Evolutionary conservation across 1,140 invertebrate species (phyloP).

Genomic region (Drosophila nigrodunni): DNA sequence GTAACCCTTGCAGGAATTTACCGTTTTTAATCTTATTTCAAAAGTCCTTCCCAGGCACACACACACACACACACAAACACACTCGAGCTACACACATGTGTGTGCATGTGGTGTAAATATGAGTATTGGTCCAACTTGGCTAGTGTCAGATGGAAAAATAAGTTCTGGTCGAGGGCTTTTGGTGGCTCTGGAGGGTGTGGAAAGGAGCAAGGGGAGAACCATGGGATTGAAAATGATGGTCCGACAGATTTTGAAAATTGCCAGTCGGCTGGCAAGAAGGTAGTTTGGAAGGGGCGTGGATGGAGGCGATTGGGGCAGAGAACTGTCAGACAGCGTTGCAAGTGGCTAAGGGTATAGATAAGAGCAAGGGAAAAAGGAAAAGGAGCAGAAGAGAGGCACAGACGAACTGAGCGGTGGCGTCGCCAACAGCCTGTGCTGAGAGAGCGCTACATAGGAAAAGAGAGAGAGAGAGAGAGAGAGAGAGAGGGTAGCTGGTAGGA

Average conservation of each 20-base stretch:
- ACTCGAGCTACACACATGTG: slow-evolving; percentile 39
- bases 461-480: slow-evolving; percentile 4
- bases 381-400: slow-evolving; percentile 7
- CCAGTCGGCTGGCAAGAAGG: slow-evolving; percentile 32
- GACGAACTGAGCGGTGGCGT: slow-evolving; percentile 38
- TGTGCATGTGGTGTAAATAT: slow-evolving; percentile 75
- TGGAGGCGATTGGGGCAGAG: slow-evolving; percentile 5
- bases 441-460: too few relatives aligned
- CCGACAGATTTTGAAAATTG: slow-evolving; percentile 80
- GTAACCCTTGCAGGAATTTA: slow-evolving; percentile 79
- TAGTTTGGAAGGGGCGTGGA: neutral
- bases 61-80: slow-evolving; percentile 46
- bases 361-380: neutral
- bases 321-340: slow-evolving; percentile 49
- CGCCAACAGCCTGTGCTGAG: slow-evolving; percentile 6
- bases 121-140: slow-evolving; percentile 77
- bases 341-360: slow-evolving; percentile 32
- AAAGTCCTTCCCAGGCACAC: slow-evolving; percentile 71
- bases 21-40: slow-evolving; percentile 83
- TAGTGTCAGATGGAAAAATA: slow-evolving; percentile 80
- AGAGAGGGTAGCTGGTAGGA: slow-evolving; percentile 16
- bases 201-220: neutral
- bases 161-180: slow-evolving; percentile 66
- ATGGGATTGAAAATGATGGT: slow-evolving; percentile 79
- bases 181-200: slow-evolving; percentile 23